Evolutionary conservation across 2,888 invertebrate species (phyloP), one percentile per base, ranked within the genome.

Genomic region (Leptopilina drosophilae): DNA sequence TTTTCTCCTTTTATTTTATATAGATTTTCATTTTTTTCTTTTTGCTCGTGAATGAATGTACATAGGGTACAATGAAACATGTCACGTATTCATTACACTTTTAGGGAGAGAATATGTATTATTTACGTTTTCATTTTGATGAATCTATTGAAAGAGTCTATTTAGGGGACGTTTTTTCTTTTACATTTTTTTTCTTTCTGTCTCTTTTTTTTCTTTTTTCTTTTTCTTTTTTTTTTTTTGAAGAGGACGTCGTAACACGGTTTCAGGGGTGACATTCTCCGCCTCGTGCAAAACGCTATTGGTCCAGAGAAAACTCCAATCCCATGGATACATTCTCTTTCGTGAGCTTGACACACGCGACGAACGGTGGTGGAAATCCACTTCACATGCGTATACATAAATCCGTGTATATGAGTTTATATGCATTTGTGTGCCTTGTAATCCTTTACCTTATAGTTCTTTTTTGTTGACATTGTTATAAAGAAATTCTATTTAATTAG

Each of bases 221-320:
- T 46, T 46, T 46, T 49, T 46, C 7, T 46, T 49, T 20, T 20
- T 20, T 20, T 20, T 20, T 49, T 49, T 9, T 69, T 69, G 67
- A 69, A 69, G 67, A 69, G 67, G 49, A 53, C 49, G 49, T 53
- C 67, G 49, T 14, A 49, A 69, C 67, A 53, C 49, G 15, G 20
- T 69, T 69, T 69, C 5, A 69, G 49, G 67, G 67, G 67, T 69
- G 67, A 69, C 67, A 49, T 69, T 69, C 67, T 49, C 67, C 67
- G 67, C 67, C 67, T 69, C 67, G 49, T 69, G 67, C 12, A 26
- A 69, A 26, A 69, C 67, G 67, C 67, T 42, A 69, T 69, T 69
- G 67, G 67, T 26, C 49, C 67, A 53, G 49, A 26, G 67, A 69
- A 53, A 69, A 69, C 67, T 12, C 67, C 67, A 69, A 69, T 69